phyloP scores from a whole-genome alignment of 2,797 vertebrate genomes.

The Syngnathus acus region DNA sequence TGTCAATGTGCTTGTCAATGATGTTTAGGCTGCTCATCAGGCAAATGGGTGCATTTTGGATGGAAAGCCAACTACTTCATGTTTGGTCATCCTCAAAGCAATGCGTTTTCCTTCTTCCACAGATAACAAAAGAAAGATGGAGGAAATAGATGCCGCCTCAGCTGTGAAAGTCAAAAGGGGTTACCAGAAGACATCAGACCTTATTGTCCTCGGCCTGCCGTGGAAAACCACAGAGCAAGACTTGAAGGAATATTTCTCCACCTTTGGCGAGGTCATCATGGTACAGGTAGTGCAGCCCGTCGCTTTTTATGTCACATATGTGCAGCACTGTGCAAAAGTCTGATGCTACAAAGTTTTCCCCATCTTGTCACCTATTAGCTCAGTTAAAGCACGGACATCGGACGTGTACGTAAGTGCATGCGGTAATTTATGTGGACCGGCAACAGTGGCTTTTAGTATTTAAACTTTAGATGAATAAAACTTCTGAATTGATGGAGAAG shows the following conservation, averaged over 20 bases:
- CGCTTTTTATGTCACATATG: not conserved
- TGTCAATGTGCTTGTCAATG: too few species aligned
- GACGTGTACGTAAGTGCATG: too few species aligned
- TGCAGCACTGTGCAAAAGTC: not conserved
- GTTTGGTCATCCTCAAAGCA: not conserved
- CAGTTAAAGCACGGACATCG: too few species aligned
- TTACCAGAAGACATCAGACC: conserved; percentile 94
- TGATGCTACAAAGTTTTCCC: not conserved
- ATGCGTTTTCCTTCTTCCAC: conserved; percentile 18
- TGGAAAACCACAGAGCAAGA: conserved; percentile 99
- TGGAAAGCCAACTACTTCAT: too few species aligned
- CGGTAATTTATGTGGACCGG: too few species aligned
- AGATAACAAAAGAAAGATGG: conserved; percentile 99
- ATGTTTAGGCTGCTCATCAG: too few species aligned
- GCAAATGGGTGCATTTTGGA: too few species aligned
- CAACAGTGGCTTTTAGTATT: too few species aligned
- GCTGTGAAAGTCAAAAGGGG: conserved; percentile 96
- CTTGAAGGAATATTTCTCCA: conserved; percentile 93
- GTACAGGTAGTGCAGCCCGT: conserved; percentile 81
- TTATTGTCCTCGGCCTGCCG: conserved; percentile 92
- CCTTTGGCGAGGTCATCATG: conserved; percentile 98
- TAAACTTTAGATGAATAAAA: too few species aligned
- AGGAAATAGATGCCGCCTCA: conserved; percentile 93
- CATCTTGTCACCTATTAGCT: too few species aligned
- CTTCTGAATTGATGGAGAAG: too few species aligned